phyloP scores from a whole-genome alignment of 2,797 vertebrate species.

The Botia kubotai region DNA sequence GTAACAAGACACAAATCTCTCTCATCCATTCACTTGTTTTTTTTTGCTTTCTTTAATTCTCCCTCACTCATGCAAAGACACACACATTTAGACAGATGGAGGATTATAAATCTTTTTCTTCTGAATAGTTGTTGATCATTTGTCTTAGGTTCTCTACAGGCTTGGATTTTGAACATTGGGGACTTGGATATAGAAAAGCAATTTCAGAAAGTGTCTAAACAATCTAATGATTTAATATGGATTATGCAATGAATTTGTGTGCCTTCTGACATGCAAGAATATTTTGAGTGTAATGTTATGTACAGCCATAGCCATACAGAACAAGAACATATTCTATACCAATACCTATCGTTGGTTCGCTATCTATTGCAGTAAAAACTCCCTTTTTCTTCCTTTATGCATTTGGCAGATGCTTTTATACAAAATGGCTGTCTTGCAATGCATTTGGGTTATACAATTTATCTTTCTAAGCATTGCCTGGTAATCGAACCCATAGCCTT shows the following conservation, averaged over 20 bases:
- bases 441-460: background rate
- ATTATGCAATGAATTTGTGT: constrained; percentile 35
- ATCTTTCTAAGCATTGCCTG: background rate
- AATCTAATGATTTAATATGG: constrained; percentile 30
- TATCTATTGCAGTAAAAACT: no score
- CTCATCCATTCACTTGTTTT: constrained; percentile 9
- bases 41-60: constrained; percentile 23
- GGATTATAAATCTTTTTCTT: constrained; percentile 31
- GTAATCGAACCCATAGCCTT: background rate
- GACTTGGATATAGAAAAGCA: constrained; percentile 3
- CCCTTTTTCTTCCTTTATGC: no score
- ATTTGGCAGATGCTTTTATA: no score
- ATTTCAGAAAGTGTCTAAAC: constrained; percentile 17
- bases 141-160: constrained; percentile 1
- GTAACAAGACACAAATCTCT: constrained; percentile 30
- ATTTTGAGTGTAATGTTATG: background rate
- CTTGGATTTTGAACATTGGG: background rate
- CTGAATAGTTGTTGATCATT: constrained; percentile 17
- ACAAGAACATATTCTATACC: background rate
- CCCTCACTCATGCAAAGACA: constrained; percentile 13
- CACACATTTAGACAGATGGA: constrained; percentile 41
- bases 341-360: background rate
- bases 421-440: no score
- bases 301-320: background rate
- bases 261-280: constrained; percentile 28